Conservation (phyloP, 2,797 vertebrate species). For the Fringilla coelebs region DNA sequence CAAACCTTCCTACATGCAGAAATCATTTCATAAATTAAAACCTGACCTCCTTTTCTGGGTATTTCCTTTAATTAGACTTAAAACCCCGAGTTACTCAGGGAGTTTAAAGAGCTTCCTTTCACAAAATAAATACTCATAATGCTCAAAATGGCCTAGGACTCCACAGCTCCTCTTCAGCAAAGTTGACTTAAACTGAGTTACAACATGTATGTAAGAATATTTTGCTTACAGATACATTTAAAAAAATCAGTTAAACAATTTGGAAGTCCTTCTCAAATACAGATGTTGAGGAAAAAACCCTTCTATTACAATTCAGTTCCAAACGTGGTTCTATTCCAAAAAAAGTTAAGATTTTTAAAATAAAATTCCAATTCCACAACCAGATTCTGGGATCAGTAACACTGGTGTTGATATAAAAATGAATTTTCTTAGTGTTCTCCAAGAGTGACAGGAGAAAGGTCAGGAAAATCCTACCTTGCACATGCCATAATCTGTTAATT, state of each 20-base stretch:
- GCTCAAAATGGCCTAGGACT: not conserved
- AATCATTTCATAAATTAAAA: not conserved
- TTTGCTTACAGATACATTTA: not conserved
- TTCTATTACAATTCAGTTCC: not conserved
- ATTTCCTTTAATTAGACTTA: not conserved
- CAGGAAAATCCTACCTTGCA: conserved; percentile 82
- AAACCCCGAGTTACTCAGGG: not conserved
- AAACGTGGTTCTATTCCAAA: not conserved
- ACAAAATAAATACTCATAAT: not conserved
- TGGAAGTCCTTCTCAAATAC: not conserved
- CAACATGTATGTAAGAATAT: not conserved
- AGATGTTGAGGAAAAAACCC: not conserved
- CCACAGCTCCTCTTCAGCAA: not conserved
- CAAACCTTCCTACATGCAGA: conserved; percentile 88
- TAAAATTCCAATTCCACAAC: not conserved
- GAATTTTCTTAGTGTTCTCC: not conserved
- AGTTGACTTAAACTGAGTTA: not conserved
- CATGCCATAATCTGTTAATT: conserved; percentile 98
- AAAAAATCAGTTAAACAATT: not conserved
- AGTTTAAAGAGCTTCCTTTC: not conserved
- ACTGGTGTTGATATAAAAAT: accelerated
- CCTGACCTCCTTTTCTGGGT: not conserved
- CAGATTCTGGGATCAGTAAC: not conserved
- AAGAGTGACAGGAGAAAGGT: not conserved
- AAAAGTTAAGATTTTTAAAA: not conserved